Percentiles rank a stretch among this genome's conserved stretches.
These are phyloP conservation scores for Ochotona curzoniae DNA, from an alignment of 2,113 vertebrate genomes.

Conservation along the genomic window DNA sequence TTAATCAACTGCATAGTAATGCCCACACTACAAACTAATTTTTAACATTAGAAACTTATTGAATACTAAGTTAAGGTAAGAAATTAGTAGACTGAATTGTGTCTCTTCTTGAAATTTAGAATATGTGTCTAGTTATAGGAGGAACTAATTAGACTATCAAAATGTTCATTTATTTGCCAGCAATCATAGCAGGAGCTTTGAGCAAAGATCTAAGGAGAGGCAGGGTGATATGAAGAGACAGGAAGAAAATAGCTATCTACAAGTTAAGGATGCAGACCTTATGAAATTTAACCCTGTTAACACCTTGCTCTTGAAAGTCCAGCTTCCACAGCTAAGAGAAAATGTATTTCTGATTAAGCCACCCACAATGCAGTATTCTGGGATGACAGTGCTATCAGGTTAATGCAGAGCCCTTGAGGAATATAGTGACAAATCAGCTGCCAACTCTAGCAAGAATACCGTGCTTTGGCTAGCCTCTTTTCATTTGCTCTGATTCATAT, in stretches of 20 bases:
- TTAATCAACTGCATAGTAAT: too few relatives aligned
- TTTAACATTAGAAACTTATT: background rate
- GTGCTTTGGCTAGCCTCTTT: background rate
- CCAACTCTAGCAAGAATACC: background rate
- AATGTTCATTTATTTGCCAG: background rate
- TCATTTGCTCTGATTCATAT: background rate
- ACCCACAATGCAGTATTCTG: too few relatives aligned
- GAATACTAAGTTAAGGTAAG: background rate
- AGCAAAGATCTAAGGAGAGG: background rate
- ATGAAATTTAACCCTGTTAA: too few relatives aligned
- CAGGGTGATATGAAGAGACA: background rate
- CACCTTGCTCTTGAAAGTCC: background rate
- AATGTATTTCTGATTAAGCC: background rate
- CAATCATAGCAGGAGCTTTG: background rate
- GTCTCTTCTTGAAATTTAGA: too few relatives aligned
- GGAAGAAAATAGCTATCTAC: background rate
- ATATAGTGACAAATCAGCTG: background rate
- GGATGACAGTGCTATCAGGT: background rate
- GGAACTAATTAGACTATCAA: too few relatives aligned
- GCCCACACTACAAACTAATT: background rate
- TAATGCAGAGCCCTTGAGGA: background rate
- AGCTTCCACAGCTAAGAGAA: background rate
- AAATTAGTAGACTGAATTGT: background rate
- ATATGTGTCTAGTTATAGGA: too few relatives aligned
- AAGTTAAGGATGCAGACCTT: background rate